Percentiles rank a stretch among this genome's conserved stretches.
Evolutionary conservation across 1,140 invertebrate genomes (phyloP).

Genomic region (Bombus ignitus): DNA sequence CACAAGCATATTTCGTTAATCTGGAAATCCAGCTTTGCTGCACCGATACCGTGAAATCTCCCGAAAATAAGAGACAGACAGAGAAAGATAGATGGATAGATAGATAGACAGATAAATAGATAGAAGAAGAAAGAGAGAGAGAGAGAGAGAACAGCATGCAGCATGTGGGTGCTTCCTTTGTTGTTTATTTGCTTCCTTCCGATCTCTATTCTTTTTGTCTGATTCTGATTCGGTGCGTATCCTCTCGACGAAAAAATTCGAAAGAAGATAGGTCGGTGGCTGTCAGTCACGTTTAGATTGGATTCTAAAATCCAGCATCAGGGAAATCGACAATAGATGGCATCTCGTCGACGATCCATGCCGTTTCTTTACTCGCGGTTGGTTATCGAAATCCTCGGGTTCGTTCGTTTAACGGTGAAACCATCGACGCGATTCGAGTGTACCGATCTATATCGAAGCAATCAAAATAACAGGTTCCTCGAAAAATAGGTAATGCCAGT

Average conservation of each 20-base stretch:
- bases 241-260: neutral
- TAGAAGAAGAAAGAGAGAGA: neutral
- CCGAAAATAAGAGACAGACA: conserved; percentile 36
- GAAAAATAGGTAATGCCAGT: neutral
- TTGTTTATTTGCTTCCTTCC: neutral
- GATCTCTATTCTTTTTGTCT: neutral
- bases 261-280: conserved; percentile 11
- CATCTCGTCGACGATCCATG: conserved; percentile 1
- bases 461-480: neutral
- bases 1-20: conserved; percentile 42
- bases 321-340: conserved; percentile 19
- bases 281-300: conserved; percentile 40
- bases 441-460: neutral
- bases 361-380: conserved; percentile 12
- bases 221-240: neutral
- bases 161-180: neutral
- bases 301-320: conserved; percentile 19
- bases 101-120: neutral
- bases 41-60: conserved; percentile 34
- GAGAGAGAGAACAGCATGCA: neutral
- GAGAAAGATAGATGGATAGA: too few relatives aligned
- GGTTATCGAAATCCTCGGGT: neutral
- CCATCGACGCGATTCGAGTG: neutral
- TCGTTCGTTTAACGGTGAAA: conserved; percentile 4
- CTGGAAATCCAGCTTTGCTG: conserved; percentile 34